Percentiles rank a stretch among this genome's conserved stretches.
phyloP scores from a whole-genome alignment of 2,888 invertebrate genomes.

The Hirtodrosophila trivittata region DNA sequence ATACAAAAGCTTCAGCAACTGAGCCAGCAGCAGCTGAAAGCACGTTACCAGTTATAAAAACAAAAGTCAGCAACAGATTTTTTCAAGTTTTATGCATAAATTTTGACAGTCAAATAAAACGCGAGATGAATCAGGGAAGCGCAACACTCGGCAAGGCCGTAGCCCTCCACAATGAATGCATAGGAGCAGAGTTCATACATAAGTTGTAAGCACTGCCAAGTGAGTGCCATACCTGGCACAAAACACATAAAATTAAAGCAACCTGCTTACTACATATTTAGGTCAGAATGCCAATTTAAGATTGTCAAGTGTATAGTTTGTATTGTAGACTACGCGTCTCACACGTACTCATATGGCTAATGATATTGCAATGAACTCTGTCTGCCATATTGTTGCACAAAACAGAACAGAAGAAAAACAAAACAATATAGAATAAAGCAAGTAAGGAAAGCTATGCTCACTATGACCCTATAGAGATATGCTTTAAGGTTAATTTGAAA shows the following conservation, averaged over 20 bases:
- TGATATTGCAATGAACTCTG: slow-evolving; percentile 57
- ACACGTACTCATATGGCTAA: slow-evolving; percentile 42
- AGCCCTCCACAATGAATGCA: slow-evolving; percentile 46
- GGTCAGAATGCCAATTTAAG: slow-evolving; percentile 71
- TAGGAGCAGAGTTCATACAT: slow-evolving; percentile 26
- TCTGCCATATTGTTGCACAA: slow-evolving; percentile 7
- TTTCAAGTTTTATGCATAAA: slow-evolving; percentile 60
- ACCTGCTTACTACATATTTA: slow-evolving; percentile 43
- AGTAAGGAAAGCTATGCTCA: slow-evolving; percentile 3
- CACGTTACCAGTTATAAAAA: slow-evolving; percentile 61
- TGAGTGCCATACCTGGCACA: slow-evolving; percentile 35
- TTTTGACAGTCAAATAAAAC: slow-evolving; percentile 43
- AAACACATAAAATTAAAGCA: slow-evolving; percentile 13
- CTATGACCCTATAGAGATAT: not conserved
- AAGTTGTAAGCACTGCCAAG: slow-evolving; percentile 29
- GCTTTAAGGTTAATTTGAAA: not conserved
- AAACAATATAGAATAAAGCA: not conserved
- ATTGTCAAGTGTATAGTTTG: slow-evolving; percentile 57
- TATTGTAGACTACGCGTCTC: slow-evolving; percentile 55
- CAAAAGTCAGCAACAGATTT: slow-evolving; percentile 46
- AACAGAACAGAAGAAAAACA: not conserved
- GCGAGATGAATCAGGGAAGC: slow-evolving; percentile 35
- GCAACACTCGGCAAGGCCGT: slow-evolving; percentile 37
- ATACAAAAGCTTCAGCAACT: slow-evolving; percentile 20
- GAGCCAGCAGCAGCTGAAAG: slow-evolving; percentile 1